A percentile compares a stretch with the other conserved stretches of the same genome.
These are phyloP conservation scores for Cryptus viduatorius DNA, from an alignment of 2,888 invertebrate genomes.

Conservation along the genomic window DNA sequence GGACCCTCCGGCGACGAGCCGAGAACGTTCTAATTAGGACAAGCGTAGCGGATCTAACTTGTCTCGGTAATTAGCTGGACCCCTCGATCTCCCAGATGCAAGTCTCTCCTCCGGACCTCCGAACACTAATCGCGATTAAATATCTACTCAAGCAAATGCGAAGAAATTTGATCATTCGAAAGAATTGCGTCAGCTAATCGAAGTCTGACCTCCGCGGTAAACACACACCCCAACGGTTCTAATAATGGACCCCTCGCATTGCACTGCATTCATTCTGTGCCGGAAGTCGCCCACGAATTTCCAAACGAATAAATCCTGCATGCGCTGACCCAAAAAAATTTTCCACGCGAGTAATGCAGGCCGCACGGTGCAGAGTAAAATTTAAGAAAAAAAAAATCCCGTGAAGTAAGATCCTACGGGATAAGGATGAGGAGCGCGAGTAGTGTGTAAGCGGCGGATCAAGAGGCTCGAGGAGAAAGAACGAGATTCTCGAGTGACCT, in stretches of 20 bases:
- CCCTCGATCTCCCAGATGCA: slow-evolving; percentile 2
- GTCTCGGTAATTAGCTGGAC: slow-evolving; percentile 45
- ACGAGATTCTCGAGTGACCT: slow-evolving; percentile 40
- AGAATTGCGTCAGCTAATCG: slow-evolving; percentile 20
- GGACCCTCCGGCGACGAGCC: slow-evolving; percentile 14
- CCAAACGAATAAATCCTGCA: slow-evolving; percentile 25
- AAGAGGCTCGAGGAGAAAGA: slow-evolving; percentile 62
- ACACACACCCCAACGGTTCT: neutral
- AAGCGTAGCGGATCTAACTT: slow-evolving; percentile 48
- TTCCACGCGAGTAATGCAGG: slow-evolving; percentile 53
- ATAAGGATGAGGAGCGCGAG: slow-evolving; percentile 65
- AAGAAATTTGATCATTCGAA: slow-evolving; percentile 10
- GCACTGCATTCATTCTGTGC: neutral
- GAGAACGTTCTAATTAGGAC: slow-evolving; percentile 62
- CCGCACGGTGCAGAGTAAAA: slow-evolving; percentile 69
- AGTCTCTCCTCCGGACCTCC: neutral
- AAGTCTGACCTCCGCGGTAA: slow-evolving; percentile 1
- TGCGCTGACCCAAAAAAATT: slow-evolving; percentile 34
- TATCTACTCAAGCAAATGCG: neutral
- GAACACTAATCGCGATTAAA: slow-evolving; percentile 1
- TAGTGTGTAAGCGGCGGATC: slow-evolving; percentile 65
- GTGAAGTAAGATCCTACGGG: slow-evolving; percentile 66
- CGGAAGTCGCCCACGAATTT: slow-evolving; percentile 51
- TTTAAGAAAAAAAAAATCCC: slow-evolving; percentile 71
- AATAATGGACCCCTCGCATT: neutral